A percentile compares a stretch with the other conserved stretches of the same genome.
These are phyloP conservation scores for Cossypha niveicapilla DNA, from an alignment of 2,797 vertebrate genomes.

Conservation along the genomic window DNA sequence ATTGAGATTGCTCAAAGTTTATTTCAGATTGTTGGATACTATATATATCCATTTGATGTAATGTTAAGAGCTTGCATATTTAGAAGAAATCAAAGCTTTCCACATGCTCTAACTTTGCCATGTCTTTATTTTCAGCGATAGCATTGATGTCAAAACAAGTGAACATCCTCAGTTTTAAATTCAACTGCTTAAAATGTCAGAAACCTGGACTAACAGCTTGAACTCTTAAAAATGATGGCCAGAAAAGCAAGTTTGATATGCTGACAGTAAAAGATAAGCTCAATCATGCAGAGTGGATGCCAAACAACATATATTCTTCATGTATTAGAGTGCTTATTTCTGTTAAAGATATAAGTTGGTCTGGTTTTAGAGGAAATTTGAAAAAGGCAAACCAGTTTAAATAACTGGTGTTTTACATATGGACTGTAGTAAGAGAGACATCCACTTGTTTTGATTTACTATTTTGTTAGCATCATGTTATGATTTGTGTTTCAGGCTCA, in stretches of 20 bases:
- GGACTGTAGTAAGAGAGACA: not conserved
- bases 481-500: not conserved
- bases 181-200: not conserved
- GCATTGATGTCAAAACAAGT: not conserved
- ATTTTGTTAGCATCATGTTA: not conserved
- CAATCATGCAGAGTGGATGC: not conserved
- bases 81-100: not conserved
- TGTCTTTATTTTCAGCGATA: not conserved
- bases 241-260: not conserved
- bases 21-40: not conserved
- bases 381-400: not conserved
- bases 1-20: not conserved
- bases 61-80: not conserved
- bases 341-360: not conserved
- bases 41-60: fast-evolving
- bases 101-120: not conserved
- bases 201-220: not conserved
- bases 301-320: not conserved
- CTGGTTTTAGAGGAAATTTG: not conserved
- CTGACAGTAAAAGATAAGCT: not conserved
- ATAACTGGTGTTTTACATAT: not conserved
- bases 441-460: not conserved
- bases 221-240: not conserved
- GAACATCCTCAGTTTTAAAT: not conserved
- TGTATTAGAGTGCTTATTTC: not conserved